Conservation (phyloP, 2,888 invertebrate genomes). For the Latrodectus hesperus region DNA sequence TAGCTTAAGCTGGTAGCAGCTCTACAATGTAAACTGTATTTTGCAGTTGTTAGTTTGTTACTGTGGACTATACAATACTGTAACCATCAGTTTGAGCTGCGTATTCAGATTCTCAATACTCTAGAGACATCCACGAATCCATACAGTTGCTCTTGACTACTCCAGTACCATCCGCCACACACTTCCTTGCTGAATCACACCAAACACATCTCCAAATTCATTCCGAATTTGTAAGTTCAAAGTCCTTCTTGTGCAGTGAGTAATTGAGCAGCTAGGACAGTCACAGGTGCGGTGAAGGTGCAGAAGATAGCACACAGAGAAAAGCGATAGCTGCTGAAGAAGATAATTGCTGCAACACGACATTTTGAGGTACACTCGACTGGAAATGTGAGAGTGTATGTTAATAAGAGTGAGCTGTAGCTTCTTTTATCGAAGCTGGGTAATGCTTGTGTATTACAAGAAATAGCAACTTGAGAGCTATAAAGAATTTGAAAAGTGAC, state of each 20-base stretch:
- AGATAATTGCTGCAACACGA: neutral
- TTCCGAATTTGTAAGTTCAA: slow-evolving; percentile 10
- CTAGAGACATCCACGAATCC: slow-evolving; percentile 39
- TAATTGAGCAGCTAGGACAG: neutral
- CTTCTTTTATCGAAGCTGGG: no score
- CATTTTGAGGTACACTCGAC: neutral
- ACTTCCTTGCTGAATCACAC: slow-evolving; percentile 21
- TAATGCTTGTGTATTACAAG: no score
- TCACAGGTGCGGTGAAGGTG: neutral
- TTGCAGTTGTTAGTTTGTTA: slow-evolving; percentile 37
- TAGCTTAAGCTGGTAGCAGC: slow-evolving; percentile 14
- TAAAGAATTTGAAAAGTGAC: no score
- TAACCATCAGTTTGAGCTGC: slow-evolving; percentile 34
- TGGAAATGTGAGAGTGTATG: neutral
- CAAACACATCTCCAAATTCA: neutral
- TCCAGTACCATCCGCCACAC: slow-evolving; percentile 26
- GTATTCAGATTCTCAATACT: slow-evolving; percentile 32
- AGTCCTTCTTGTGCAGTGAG: neutral
- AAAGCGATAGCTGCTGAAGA: neutral
- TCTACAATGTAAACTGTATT: slow-evolving; percentile 18
- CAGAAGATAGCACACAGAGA: neutral
- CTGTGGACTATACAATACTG: slow-evolving; percentile 26
- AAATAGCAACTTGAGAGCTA: no score
- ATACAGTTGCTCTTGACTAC: slow-evolving; percentile 15
- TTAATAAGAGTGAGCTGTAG: no score